Evolutionary conservation across 2,888 invertebrate genomes (phyloP).

Genomic region (Cynaeus angustus): DNA sequence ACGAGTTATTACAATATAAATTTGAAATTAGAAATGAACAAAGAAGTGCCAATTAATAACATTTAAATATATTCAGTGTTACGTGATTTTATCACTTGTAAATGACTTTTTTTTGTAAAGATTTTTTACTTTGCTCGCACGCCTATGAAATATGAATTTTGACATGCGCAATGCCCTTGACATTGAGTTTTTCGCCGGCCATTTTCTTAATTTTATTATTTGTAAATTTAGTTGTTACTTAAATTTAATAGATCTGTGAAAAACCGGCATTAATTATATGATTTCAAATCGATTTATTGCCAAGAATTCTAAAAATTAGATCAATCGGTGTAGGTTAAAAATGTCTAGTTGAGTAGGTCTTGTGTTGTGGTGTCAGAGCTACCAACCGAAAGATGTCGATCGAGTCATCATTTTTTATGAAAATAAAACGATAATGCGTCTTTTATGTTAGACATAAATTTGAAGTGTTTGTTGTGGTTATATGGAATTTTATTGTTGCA

Average conservation of each 20-base stretch:
- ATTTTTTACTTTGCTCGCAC: background rate
- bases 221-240: too few relatives aligned
- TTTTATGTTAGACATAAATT: background rate
- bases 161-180: conserved; percentile 7
- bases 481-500: background rate
- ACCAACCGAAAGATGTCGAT: background rate
- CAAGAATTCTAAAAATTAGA: background rate
- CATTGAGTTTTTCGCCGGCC: background rate
- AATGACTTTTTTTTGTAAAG: too few relatives aligned
- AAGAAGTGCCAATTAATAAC: too few relatives aligned
- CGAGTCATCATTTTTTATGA: background rate
- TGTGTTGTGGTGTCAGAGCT: background rate
- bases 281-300: too few relatives aligned
- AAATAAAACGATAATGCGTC: background rate
- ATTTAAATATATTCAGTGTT: too few relatives aligned
- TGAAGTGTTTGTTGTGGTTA: background rate
- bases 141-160: background rate
- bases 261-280: too few relatives aligned
- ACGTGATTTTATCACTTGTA: too few relatives aligned
- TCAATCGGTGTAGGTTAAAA: background rate
- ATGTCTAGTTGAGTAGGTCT: background rate
- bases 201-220: too few relatives aligned
- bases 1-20: too few relatives aligned
- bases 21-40: too few relatives aligned
- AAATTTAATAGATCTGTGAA: too few relatives aligned